A percentile compares a stretch with the other conserved stretches of the same genome.
These are phyloP conservation scores for Beaufortia kweichowensis DNA, from an alignment of 2,113 vertebrate species.

Conservation along the genomic window DNA sequence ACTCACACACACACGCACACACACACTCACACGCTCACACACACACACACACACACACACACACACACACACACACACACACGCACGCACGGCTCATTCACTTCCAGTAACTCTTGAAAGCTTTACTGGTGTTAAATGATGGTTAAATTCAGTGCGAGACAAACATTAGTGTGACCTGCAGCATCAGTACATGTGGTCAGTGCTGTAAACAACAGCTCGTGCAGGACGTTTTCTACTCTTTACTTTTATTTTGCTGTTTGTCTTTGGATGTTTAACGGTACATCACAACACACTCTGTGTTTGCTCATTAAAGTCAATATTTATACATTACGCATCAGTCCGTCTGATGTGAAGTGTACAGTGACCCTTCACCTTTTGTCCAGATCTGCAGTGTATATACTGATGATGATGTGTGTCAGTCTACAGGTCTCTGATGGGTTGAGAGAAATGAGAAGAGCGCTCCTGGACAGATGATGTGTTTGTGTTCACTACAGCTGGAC, in stretches of 20 bases:
- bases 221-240: background rate
- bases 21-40: background rate
- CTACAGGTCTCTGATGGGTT: too few species aligned
- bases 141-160: slow-evolving; percentile 6
- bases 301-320: slow-evolving; percentile 36
- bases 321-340: slow-evolving; percentile 8
- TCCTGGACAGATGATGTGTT: too few species aligned
- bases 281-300: slow-evolving; percentile 15
- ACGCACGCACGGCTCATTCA: too few species aligned
- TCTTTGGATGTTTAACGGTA: background rate
- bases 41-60: background rate
- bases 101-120: slow-evolving; percentile 40
- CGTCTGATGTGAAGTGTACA: background rate
- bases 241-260: background rate
- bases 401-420: background rate
- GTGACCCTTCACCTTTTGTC: slow-evolving; percentile 39
- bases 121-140: slow-evolving; percentile 21
- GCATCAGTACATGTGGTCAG: too few species aligned
- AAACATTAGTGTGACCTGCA: slow-evolving; percentile 1
- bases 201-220: background rate
- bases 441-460: too few species aligned
- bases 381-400: background rate
- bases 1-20: background rate
- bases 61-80: background rate
- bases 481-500: too few species aligned